Conservation (phyloP, 1,140 invertebrate species). For the Conus ventricosus region DNA sequence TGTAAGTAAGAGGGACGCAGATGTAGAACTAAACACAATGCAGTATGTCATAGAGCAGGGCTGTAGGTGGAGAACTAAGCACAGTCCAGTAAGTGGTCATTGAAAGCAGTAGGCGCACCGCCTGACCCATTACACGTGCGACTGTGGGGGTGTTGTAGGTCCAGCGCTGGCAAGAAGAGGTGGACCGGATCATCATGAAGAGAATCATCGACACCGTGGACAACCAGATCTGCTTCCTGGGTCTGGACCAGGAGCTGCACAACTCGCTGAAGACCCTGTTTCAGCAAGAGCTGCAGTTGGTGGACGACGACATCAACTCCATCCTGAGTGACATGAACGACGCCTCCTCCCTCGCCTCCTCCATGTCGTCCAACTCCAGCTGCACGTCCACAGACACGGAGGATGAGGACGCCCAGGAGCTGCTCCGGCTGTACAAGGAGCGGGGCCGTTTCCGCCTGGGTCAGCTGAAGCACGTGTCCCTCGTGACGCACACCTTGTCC, state of each 20-base stretch:
- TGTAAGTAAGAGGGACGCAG: too few species aligned
- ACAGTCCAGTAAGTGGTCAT: too few species aligned
- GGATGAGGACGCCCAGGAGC: background rate
- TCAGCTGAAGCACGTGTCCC: conserved; percentile 10
- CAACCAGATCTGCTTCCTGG: background rate
- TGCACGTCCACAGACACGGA: background rate
- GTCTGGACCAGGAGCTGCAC: background rate
- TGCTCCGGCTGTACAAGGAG: background rate
- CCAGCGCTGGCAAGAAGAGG: background rate
- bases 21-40: too few species aligned
- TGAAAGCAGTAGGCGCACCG: too few species aligned
- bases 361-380: background rate
- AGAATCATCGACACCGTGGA: conserved; percentile 36
- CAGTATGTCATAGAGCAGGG: too few species aligned
- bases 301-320: conserved; percentile 49
- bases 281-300: conserved; percentile 40
- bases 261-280: background rate
- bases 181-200: conserved; percentile 36
- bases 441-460: background rate
- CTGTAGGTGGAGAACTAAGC: too few species aligned
- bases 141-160: background rate
- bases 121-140: too few species aligned
- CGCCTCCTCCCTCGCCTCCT: conserved; percentile 31
- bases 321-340: conserved; percentile 46
- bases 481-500: background rate